Base-by-base conservation (phyloP, 2,797 vertebrate genomes). In the Amniataba percoides region DNA sequence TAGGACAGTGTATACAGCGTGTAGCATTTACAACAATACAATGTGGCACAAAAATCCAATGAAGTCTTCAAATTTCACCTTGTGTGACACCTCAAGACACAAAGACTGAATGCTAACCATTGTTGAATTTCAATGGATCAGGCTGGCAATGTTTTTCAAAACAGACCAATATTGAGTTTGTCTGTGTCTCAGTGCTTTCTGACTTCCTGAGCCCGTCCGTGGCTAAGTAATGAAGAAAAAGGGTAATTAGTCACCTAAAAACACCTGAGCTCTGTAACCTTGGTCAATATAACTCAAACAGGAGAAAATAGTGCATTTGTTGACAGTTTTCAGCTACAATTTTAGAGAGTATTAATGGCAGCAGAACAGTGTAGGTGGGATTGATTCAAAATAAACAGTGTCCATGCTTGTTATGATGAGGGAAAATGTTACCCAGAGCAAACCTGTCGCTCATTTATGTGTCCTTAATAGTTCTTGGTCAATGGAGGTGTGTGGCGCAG, bases 31-130 rank as follows among this genome's bases (percentile, higher is more conserved):
- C 21, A 72, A 57, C 45, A 75, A 48, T 14, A 21, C 27, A 49
- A 10, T 77, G 19, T 61, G 46, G 23, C 21, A 45, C 57, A 23
- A 77, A 31, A 75, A 56, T 61, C 40, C 42, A 72, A 21, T 61
- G 14, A 60, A 52, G 82, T 82, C 67, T 77, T 40, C 11, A 52
- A 18, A 21, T 70, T 70, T 73, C 56, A 78, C 74, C 56, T 80
- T 77, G 74, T 65, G 21, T 70, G 9, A 60, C 39, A 73, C 27
- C 56, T 77, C 34, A 36, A 23, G 40, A 53, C 59, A 64, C 55
- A 21, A 58, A 19, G 58, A 57, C 55, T 71, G 25, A 69, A 53
- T 62, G 40, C 23, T 21, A 61, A 68, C 23, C 2, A 16, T 63
- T 60, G 4, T 48, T 21, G 34, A 61, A 69, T 43, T 53, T 25